phyloP scores from a whole-genome alignment of 2,113 vertebrate species.

The Antennarius striatus region DNA sequence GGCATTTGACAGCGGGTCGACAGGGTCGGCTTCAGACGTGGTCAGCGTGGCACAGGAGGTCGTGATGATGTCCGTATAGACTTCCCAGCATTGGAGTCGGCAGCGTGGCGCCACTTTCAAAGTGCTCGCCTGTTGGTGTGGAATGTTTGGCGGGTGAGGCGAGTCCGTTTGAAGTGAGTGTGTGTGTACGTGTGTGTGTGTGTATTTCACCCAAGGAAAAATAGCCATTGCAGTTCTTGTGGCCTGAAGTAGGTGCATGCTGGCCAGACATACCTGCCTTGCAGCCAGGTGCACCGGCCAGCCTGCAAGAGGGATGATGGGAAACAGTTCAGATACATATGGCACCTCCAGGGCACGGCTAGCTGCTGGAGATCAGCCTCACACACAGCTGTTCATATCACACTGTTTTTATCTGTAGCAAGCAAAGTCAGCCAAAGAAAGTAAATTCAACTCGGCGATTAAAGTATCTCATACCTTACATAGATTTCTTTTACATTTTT shows the following conservation, averaged over 20 bases:
- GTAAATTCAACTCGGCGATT: not conserved
- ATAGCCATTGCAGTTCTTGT: conserved; percentile 48
- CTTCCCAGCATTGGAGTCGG: conserved; percentile 65
- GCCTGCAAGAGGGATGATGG: conserved; percentile 44
- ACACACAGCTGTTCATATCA: conserved; percentile 31
- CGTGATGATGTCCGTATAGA: conserved; percentile 63
- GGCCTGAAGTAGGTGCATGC: conserved; percentile 21
- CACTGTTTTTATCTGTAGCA: not conserved
- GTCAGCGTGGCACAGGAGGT: conserved; percentile 33
- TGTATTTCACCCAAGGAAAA: conserved; percentile 49
- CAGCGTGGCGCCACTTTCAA: conserved; percentile 62
- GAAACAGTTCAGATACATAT: conserved; percentile 47
- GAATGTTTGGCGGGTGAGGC: conserved; percentile 62
- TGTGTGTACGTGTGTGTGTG: conserved; percentile 23
- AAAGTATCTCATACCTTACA: no score
- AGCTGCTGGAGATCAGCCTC: conserved; percentile 22
- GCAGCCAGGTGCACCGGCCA: conserved; percentile 43
- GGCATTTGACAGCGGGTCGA: conserved; percentile 60
- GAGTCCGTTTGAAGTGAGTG: conserved; percentile 60
- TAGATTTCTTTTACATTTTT: no score
- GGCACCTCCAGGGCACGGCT: conserved; percentile 42
- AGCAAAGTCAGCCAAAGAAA: not conserved
- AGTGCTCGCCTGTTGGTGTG: conserved; percentile 67
- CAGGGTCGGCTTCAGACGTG: conserved; percentile 48
- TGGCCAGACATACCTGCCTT: conserved; percentile 31